Evolutionary conservation across 2,113 vertebrate genomes (phyloP), one percentile per base, ranked within the genome.

Genomic region (Drymodes brunneopygia): DNA sequence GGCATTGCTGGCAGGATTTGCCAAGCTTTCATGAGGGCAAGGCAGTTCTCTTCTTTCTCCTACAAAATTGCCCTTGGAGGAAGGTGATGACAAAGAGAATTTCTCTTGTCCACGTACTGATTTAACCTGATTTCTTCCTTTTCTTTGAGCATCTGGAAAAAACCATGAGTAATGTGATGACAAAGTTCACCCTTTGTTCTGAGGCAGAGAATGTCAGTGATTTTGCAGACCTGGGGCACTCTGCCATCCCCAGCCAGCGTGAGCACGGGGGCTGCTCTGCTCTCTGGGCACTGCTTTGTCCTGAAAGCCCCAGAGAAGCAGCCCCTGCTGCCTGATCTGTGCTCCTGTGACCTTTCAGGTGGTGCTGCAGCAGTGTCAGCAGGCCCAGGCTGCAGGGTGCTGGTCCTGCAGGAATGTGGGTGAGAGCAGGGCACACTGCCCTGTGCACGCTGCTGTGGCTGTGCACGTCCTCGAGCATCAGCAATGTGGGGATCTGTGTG

Each of bases 121-220:
- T 94, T 81, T 94, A 86, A 95, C 61, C 81, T 94, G 90, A 96
- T 94, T 93, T 90, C 29, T 80, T 92, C 44, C 60, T 83, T 19
- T 58, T 86, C 42, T 70, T 81, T 1, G 19, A 90, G 72, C 80
- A 86, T 70, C 75, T 81, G 50, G 50, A 10, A 71, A 77, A 86
- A 82, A 75, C 2, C 24, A 13, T 42, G 50, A 83, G 44, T 70
- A 86, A 66, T 7, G 17, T 36, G 70, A 70, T 77, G 73, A 86
- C 56, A 92, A 92, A 94, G 91, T 89, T 92, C 94, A 94, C 58
- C 73, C 69, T 91, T 85, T 84, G 53, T 88, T 94, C 64, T 44
- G 48, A 92, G 83, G 71, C 1, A 11, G 75, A 86, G 78, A 87
- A 92, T 87, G 93, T 67, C 86, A 75, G 42, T 72, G 91, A 72